Evolutionary conservation across 2,888 invertebrate species (phyloP).

Genomic region (Villa cingulata): DNA sequence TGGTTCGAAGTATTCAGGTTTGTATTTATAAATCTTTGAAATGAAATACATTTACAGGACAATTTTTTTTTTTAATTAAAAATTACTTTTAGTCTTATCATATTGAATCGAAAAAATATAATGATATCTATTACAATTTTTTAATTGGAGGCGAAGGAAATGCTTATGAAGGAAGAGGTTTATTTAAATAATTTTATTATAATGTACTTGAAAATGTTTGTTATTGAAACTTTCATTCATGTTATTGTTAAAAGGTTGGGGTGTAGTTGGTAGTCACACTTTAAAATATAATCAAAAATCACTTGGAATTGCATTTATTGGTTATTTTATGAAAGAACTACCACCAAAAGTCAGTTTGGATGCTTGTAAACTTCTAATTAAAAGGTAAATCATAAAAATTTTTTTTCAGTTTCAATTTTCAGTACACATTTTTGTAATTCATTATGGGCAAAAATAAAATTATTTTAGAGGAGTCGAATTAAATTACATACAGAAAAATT

Average conservation of each 20-base stretch:
- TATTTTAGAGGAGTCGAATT: slow-evolving; percentile 34
- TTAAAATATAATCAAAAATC: slow-evolving; percentile 38
- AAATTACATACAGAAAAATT: slow-evolving; percentile 37
- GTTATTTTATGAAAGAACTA: slow-evolving; percentile 38
- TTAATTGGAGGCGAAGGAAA: slow-evolving; percentile 44
- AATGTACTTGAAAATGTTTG: background rate
- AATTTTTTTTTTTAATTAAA: background rate
- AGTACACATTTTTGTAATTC: no score
- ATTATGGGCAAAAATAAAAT: no score
- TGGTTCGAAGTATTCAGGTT: slow-evolving; percentile 38
- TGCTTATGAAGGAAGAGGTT: slow-evolving; percentile 41
- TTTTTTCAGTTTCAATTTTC: no score
- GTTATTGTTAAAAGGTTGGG: slow-evolving; percentile 33
- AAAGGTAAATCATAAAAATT: slow-evolving; percentile 13
- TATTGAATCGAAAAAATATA: slow-evolving; percentile 39
- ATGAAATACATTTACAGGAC: background rate
- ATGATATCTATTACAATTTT: slow-evolving; percentile 42
- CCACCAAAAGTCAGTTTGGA: slow-evolving; percentile 35
- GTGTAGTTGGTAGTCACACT: slow-evolving; percentile 40
- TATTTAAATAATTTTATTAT: background rate
- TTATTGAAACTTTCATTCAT: background rate
- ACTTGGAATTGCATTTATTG: slow-evolving; percentile 41
- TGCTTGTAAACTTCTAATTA: slow-evolving; percentile 37
- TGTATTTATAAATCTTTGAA: no score
- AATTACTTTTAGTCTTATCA: slow-evolving; percentile 32